Percentiles rank a stretch among this genome's conserved stretches.
Evolutionary conservation across 2,797 vertebrate genomes (phyloP).

Genomic region (Ambastaia sidthimunki): DNA sequence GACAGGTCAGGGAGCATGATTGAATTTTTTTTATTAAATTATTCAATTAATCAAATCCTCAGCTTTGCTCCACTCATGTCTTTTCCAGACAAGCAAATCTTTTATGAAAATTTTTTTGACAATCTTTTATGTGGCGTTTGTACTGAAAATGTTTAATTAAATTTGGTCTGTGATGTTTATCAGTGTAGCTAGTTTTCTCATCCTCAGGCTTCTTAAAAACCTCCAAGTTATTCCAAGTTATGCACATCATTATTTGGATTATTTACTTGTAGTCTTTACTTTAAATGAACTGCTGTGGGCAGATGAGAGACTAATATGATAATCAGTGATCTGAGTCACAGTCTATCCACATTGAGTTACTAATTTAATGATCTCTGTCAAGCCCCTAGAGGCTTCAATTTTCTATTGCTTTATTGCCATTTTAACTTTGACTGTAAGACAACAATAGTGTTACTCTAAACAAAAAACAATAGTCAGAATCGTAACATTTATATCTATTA

Average conservation of each 20-base stretch:
- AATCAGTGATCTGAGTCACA: slow-evolving; percentile 3
- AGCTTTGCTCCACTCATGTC: slow-evolving; percentile 29
- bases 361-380: slow-evolving; percentile 16
- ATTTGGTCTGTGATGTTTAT: slow-evolving; percentile 8
- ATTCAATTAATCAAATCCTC: background rate
- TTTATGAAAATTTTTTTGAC: slow-evolving; percentile 23
- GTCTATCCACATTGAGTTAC: background rate
- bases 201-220: background rate
- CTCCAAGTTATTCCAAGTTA: background rate
- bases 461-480: background rate
- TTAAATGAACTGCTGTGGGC: background rate
- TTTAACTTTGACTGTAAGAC: slow-evolving; percentile 1
- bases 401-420: slow-evolving; percentile 17
- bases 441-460: background rate
- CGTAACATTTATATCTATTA: background rate
- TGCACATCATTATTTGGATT: slow-evolving; percentile 1
- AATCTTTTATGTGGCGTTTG: background rate
- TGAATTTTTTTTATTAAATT: background rate
- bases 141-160: slow-evolving; percentile 17
- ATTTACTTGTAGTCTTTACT: background rate
- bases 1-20: background rate
- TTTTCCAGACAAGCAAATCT: slow-evolving; percentile 16
- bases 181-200: background rate
- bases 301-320: background rate
- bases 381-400: background rate